Base-by-base conservation (phyloP, 1,140 invertebrate genomes). In the Venturia canescens region DNA sequence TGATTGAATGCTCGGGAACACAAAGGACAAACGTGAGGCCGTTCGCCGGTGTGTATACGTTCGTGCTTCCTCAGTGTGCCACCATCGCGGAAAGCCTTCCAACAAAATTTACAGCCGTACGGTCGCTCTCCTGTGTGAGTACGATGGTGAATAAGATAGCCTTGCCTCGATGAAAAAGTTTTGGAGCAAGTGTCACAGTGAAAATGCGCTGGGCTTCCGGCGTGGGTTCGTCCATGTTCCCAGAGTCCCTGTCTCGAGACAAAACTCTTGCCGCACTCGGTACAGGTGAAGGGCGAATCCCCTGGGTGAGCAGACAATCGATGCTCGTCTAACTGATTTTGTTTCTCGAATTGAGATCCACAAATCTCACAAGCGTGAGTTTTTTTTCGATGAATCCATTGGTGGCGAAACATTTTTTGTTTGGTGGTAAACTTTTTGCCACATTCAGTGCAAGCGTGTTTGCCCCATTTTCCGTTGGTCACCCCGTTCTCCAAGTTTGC, bases 21-120 rank as follows among this genome's bases (percentile, higher is more conserved):
- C 4, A 95, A 84, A 31, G 93, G 93, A 88, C 95, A 96, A 53
- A 93, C 93, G 81, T 94, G 95, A 0, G 95, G 95, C 67, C 94
- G 88, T 86, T 96, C 94, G 0, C 95, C 93, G 0, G 93, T 94
- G 48, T 94, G 94, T 70, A 93, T 93, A 27, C 93, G 92, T 88
- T 95, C 93, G 79, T 95, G 95, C 78, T 94, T 93, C 34, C 93
- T 91, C 74, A 95, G 87, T 29, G 93, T 93, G 5, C 93, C 93
- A 5, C 93, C 93, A 81, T 93, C 93, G 15, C 93, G 88, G 80
- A 97, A 97, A 66, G 96, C 94, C 87, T 97, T 97, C 85, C 95
- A 96, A 87, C 96, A 97, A 84, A 96, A 96, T 74, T 93, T 94
- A 86, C 96, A 97, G 26, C 94, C 94, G 83, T 96, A 96, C 0